phyloP scores from a whole-genome alignment of 2,797 vertebrate species.

The Rachycentron canadum region DNA sequence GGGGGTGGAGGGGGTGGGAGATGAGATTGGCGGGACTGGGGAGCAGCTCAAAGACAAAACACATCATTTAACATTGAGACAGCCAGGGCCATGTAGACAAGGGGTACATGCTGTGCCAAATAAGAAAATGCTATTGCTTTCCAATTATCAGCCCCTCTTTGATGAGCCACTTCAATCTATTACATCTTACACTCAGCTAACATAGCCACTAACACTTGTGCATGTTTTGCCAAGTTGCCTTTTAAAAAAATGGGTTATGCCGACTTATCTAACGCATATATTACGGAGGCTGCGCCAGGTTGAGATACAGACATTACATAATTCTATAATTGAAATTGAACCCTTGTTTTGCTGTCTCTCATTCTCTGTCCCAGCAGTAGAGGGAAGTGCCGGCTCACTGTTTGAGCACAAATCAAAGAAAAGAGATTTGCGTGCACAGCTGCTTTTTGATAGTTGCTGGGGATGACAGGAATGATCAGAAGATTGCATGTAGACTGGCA shows the following conservation, averaged over 20 bases:
- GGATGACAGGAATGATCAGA: constrained; percentile 26
- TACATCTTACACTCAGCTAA: constrained; percentile 3
- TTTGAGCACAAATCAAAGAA: constrained; percentile 63
- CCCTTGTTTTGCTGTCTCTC: constrained; percentile 49
- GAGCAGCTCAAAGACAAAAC: constrained; percentile 77
- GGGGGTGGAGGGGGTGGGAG: constrained; percentile 9
- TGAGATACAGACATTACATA: constrained; percentile 75
- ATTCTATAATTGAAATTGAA: constrained; percentile 71
- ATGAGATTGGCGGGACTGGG: constrained; percentile 65
- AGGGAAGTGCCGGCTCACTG: constrained; percentile 68
- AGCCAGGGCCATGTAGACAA: constrained; percentile 52
- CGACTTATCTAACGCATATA: constrained; percentile 26
- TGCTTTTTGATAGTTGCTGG: constrained; percentile 34
- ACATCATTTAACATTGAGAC: constrained; percentile 73
- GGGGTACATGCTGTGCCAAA: constrained; percentile 50
- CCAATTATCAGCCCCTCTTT: constrained; percentile 43
- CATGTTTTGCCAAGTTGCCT: constrained; percentile 10
- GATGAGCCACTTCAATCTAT: constrained; percentile 18
- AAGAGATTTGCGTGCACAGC: constrained; percentile 27
- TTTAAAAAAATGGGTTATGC: constrained; percentile 8
- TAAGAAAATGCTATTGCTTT: constrained; percentile 57
- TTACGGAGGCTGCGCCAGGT: constrained; percentile 40
- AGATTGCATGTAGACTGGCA: constrained; percentile 11
- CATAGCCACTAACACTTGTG: constrained; percentile 35
- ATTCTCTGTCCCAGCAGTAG: constrained; percentile 62